These are phyloP conservation scores for Dryoscopus gambensis DNA, from an alignment of 2,113 vertebrate genomes.

Conservation along the genomic window DNA sequence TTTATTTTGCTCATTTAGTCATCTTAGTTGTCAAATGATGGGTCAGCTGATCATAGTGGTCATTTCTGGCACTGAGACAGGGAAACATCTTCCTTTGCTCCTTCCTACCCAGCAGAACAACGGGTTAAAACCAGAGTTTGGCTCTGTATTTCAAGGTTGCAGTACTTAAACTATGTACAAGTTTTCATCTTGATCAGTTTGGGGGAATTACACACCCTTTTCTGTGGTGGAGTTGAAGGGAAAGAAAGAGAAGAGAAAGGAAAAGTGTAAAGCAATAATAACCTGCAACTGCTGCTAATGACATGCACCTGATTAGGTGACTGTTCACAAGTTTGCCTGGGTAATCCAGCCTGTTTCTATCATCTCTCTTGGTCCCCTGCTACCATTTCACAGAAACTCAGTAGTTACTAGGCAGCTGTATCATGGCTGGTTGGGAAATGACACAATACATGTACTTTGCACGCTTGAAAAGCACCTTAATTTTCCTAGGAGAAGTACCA, in stretches of 20 bases:
- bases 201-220: neutral
- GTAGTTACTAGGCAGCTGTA: neutral
- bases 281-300: neutral
- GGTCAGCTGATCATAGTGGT: neutral
- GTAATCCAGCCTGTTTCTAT: neutral
- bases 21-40: neutral
- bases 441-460: neutral
- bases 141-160: neutral
- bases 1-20: neutral
- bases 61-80: neutral
- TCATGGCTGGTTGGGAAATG: neutral
- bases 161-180: neutral
- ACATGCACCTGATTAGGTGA: neutral
- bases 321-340: neutral
- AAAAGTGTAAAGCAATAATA: neutral
- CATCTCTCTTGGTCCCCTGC: neutral
- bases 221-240: neutral
- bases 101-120: neutral
- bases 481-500: constrained; percentile 5
- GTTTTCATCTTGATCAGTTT: neutral
- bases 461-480: neutral
- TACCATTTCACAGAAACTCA: neutral
- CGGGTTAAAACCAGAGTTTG: neutral
- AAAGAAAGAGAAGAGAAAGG: neutral
- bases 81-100: neutral